These are phyloP conservation scores for Brachypodius melanocephalos DNA, from an alignment of 2,113 vertebrate genomes.

Conservation along the genomic window DNA sequence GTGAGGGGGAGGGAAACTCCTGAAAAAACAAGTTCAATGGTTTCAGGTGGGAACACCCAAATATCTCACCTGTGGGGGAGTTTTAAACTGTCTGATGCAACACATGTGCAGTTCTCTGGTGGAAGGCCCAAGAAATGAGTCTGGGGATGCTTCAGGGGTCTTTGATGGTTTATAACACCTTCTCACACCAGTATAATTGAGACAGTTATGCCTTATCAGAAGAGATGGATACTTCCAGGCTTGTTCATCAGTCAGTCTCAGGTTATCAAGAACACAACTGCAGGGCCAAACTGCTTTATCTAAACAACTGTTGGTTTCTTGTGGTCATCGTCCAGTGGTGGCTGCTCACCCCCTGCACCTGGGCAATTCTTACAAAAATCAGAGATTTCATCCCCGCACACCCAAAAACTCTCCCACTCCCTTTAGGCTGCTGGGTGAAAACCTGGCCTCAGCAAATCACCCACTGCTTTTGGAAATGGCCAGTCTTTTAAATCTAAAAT, in stretches of 20 bases:
- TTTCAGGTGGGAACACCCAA: neutral
- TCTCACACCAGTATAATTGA: neutral
- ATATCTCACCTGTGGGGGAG: too few species aligned
- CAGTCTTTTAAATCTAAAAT: neutral
- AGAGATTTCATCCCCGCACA: neutral
- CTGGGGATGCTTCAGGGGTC: too few species aligned
- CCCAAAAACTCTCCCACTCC: neutral
- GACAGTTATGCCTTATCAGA: neutral
- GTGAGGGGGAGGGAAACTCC: neutral
- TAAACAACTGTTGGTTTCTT: neutral
- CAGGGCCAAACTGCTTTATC: neutral
- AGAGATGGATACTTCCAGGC: neutral
- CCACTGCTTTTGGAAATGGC: neutral
- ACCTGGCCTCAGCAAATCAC: neutral
- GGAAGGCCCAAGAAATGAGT: neutral
- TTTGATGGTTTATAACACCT: neutral
- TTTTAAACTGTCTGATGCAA: neutral
- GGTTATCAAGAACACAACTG: neutral
- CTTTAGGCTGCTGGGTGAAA: neutral
- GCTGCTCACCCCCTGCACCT: neutral
- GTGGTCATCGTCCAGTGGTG: fast-evolving
- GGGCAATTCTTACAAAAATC: neutral
- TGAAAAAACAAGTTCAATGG: neutral
- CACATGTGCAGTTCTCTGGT: neutral
- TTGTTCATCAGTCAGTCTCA: neutral